Evolutionary conservation across 2,113 vertebrate species (phyloP), one percentile per base, ranked within the genome.

Genomic region (Silurus glanis): DNA sequence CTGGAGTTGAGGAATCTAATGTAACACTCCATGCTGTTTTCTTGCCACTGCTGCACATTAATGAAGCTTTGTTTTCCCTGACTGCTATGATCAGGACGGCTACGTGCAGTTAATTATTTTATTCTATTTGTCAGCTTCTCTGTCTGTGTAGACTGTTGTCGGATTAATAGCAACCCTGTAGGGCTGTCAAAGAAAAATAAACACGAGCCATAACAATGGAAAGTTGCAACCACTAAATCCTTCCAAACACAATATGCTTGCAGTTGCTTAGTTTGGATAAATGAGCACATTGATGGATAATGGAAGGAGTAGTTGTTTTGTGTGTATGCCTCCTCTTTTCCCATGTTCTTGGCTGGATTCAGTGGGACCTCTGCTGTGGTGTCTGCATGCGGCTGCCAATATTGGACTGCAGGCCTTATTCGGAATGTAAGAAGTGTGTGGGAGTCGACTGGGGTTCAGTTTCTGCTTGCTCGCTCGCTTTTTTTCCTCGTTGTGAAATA

Each of bases 381-480:
- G 90, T 87, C 89, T 88, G 90, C 89, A 86, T 87, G 81, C 89
- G 89, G 88, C 88, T 89, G 90, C 91, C 90, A 89, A 91, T 83
- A 86, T 89, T 83, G 85, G 84, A 88, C 93, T 86, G 45, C 91
- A 90, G 92, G 90, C 94, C 93, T 94, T 92, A 92, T 93, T 94
- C 92, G 94, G 93, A 94, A 93, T 93, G 93, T 94, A 93, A 93
- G 89, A 87, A 89, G 88, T 92, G 93, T 92, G 93, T 92, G 89
- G 92, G 89, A 89, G 89, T 87, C 80, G 80, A 93, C 91, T 90
- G 83, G 93, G 92, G 93, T 93, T 93, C 89, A 90, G 90, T 91
- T 93, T 91, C 92, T 91, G 91, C 93, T 37, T 91, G 90, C 83
- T 91, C 89, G 91, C 85, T 64, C 91, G 86, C 92, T 90, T 83